phyloP scores from a whole-genome alignment of 2,113 vertebrate species.

The Muscicapa adusta region DNA sequence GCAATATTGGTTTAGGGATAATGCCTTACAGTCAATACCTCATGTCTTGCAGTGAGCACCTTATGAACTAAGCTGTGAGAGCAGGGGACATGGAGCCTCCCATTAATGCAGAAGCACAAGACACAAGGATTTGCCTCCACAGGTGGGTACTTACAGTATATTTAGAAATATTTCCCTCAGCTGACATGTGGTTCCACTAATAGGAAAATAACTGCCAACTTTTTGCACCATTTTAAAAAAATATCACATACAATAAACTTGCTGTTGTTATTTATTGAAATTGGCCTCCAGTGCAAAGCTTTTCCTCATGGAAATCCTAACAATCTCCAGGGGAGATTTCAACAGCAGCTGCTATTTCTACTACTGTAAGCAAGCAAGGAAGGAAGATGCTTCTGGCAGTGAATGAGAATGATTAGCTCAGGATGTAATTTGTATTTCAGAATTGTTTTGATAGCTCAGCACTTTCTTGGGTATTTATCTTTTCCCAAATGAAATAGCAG shows the following conservation, averaged over 20 bases:
- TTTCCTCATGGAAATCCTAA: slow-evolving; percentile 5
- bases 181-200: neutral
- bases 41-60: neutral
- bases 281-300: neutral
- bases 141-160: neutral
- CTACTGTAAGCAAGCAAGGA: slow-evolving; percentile 39
- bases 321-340: slow-evolving; percentile 60
- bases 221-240: neutral
- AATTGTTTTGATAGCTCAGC: slow-evolving; percentile 62
- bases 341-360: slow-evolving; percentile 60
- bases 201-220: neutral
- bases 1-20: neutral
- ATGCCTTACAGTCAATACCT: neutral
- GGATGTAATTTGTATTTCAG: slow-evolving; percentile 61
- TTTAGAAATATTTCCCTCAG: neutral
- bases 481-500: slow-evolving; percentile 45
- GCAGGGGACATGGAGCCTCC: neutral
- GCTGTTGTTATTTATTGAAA: neutral
- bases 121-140: neutral
- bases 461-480: slow-evolving; percentile 59
- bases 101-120: neutral
- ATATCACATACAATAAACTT: neutral
- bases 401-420: slow-evolving; percentile 57
- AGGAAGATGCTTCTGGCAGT: slow-evolving; percentile 55
- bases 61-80: neutral